These are phyloP conservation scores for Albula goreensis DNA, from an alignment of 2,113 vertebrate species.

Conservation along the genomic window DNA sequence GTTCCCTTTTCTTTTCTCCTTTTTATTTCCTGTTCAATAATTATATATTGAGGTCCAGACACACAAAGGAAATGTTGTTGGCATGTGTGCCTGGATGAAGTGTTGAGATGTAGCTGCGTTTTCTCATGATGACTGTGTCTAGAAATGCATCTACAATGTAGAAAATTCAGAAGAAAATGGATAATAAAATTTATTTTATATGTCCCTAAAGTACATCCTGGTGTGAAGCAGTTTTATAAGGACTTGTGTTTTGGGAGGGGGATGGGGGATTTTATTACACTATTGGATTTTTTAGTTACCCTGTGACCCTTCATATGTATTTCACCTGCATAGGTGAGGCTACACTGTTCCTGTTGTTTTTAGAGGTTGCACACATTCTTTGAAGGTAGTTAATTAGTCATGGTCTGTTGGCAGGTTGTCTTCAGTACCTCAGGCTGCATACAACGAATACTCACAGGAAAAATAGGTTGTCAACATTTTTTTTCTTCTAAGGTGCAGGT, in stretches of 20 bases:
- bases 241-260: not conserved
- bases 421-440: too few species aligned
- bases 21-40: conserved; percentile 35
- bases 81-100: conserved; percentile 64
- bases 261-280: not conserved
- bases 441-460: too few species aligned
- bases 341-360: not conserved
- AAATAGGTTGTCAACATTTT: conserved; percentile 12
- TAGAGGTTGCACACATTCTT: not conserved
- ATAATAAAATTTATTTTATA: conserved; percentile 89
- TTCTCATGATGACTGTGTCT: conserved; percentile 71
- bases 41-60: conserved; percentile 58
- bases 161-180: conserved; percentile 71
- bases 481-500: not conserved
- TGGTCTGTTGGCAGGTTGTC: not conserved
- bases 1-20: conserved; percentile 54
- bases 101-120: conserved; percentile 69
- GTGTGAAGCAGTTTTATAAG: conserved; percentile 70
- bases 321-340: not conserved
- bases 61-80: conserved; percentile 67
- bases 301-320: not conserved
- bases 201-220: conserved; percentile 79
- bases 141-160: conserved; percentile 75
- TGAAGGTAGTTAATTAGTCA: not conserved
- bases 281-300: not conserved